phyloP scores from a whole-genome alignment of 1,140 invertebrate species.

The Drosophila athabasca region DNA sequence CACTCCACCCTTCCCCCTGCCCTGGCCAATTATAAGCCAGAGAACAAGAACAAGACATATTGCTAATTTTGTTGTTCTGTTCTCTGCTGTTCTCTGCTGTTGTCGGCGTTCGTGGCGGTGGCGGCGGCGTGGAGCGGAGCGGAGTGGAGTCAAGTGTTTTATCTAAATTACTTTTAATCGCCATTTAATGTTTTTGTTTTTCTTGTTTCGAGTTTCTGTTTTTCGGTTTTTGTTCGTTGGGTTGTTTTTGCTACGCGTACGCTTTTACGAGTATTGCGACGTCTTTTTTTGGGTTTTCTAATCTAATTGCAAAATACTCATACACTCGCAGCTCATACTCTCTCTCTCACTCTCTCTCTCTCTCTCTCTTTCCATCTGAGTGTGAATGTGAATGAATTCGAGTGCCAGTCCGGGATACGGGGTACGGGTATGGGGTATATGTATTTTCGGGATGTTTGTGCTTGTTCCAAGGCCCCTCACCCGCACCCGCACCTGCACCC shows the following conservation, averaged over 20 bases:
- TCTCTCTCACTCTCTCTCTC: too few relatives aligned
- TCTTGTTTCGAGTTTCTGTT: slow-evolving; percentile 48
- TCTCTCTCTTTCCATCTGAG: neutral
- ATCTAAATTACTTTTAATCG: slow-evolving; percentile 82
- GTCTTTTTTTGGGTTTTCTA: slow-evolving; percentile 72
- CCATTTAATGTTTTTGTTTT: slow-evolving; percentile 82
- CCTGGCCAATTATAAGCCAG: too few relatives aligned
- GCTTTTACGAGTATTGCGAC: slow-evolving; percentile 42
- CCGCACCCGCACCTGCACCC: slow-evolving; percentile 8
- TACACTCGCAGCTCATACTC: too few relatives aligned
- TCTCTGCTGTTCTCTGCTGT: slow-evolving; percentile 34
- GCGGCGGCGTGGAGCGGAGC: neutral
- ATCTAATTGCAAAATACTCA: slow-evolving; percentile 75
- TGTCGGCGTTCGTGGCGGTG: slow-evolving; percentile 13
- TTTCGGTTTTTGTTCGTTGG: slow-evolving; percentile 19
- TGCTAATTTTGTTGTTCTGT: slow-evolving; percentile 21
- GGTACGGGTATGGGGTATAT: too few relatives aligned
- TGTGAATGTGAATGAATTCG: slow-evolving; percentile 5
- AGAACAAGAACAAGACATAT: too few relatives aligned
- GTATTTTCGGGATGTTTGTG: too few relatives aligned
- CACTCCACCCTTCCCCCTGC: too few relatives aligned
- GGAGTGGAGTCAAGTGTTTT: slow-evolving; percentile 48
- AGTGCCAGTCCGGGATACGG: too few relatives aligned
- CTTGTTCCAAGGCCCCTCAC: too few relatives aligned
- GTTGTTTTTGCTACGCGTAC: slow-evolving; percentile 36